A percentile compares a stretch with the other conserved stretches of the same genome.
Evolutionary conservation across 64 coral and sea anemone genomes (phyloP).

Genomic region (Dendronephthya gigantea): DNA sequence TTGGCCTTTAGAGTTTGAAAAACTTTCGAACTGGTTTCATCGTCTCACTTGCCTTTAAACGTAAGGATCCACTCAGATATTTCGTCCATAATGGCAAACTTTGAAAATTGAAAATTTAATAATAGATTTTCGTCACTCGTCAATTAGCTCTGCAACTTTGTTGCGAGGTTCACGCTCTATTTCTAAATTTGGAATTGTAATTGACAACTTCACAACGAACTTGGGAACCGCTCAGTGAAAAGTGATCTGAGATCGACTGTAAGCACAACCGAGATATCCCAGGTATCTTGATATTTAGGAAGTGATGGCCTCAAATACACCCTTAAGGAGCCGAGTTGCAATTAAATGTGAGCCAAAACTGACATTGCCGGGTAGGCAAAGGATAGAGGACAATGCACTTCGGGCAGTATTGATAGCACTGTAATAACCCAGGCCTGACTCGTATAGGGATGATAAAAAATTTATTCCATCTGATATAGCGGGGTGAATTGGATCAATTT

Average conservation of each 20-base stretch:
- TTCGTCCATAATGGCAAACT: no score
- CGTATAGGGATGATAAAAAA: background rate
- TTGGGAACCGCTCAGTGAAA: no score
- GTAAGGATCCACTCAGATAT: no score
- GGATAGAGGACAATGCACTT: background rate
- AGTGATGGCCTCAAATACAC: slow-evolving; percentile 31
- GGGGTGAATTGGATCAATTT: slow-evolving; percentile 12
- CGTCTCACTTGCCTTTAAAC: no score
- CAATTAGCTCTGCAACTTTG: no score
- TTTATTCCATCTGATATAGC: slow-evolving; percentile 13
- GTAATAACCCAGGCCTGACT: background rate
- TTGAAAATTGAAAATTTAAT: no score
- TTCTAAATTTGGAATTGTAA: no score
- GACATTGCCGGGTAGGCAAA: background rate
- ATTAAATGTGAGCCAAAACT: slow-evolving; percentile 32
- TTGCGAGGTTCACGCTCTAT: no score
- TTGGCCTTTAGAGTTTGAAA: no score
- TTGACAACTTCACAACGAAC: background rate
- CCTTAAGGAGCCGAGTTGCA: slow-evolving; percentile 9
- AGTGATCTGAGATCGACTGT: no score
- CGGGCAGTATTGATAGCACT: background rate
- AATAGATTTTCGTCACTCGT: no score
- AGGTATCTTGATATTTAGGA: slow-evolving; percentile 21
- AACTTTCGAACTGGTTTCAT: no score
- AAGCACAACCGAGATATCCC: slow-evolving; percentile 29